Evolutionary conservation across 2,888 invertebrate genomes (phyloP), one percentile per base, ranked within the genome.

Genomic region (Protophormia terraenovae): DNA sequence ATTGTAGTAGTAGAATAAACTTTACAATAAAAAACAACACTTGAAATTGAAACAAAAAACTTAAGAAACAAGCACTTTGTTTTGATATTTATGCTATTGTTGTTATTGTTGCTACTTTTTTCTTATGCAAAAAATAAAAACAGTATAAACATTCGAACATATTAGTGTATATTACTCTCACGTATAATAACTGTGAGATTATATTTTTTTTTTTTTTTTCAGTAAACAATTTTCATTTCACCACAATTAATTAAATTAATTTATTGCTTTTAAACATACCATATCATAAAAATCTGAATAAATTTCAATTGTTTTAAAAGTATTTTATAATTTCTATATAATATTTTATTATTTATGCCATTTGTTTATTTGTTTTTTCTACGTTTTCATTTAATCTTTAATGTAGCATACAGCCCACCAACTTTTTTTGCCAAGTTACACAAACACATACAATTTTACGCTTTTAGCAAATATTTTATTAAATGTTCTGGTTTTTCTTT

Each of bases 61-160:
- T 85, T 76, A 85, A 79, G 85, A 79, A 50, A 66, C 67, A 78
- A 86, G 62, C 86, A 83, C 77, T 78, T 35, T 41, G 38, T 79
- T 45, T 78, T 71, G 38, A 38, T 50, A 60, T 35, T 58, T 50
- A 14, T 77, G 60, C 14, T 16, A n/a, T 53, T 67, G 32, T 55
- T 77, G 35, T 58, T 80, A 32, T 67, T 79, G 32, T 62, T 73
- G 47, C 53, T 55, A 19, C 3, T 60, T n/a, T 22, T 24, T 32
- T 62, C 47, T 47, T 60, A 66, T 24, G 29, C 62, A 71, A 50
- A 69, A 73, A 41, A 45, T 5, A 0, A 22, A 32, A 55, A 67
- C 67, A 41, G 32, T 5, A 0, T 24, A 32, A 55, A 67, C 67
- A 76, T 22, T 47, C 45, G 47, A 41, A 22, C 62, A 45, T 55